Base-by-base conservation (phyloP, 2,888 invertebrate genomes). In the Agrotis puta region DNA sequence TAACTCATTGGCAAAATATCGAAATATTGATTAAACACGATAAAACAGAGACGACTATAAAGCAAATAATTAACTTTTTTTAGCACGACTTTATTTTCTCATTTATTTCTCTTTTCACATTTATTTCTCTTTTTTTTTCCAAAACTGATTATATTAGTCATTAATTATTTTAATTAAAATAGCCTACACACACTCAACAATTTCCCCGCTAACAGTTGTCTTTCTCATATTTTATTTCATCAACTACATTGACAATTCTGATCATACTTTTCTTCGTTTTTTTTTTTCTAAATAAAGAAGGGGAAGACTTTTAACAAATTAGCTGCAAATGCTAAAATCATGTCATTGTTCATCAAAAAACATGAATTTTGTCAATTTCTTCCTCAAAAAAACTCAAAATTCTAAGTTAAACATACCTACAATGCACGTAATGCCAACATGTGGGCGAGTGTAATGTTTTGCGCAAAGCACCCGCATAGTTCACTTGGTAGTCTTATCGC, bases 391-490 rank as follows among this genome's bases (percentile, higher is more conserved):
- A 70, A 54, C 47, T 67, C 6, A 51, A 70, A 70, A 53, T 27
- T 16, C 0, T 33, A 14, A 11, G n/a, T 57, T 33, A 64, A 64
- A 39, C 67, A 2, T 33, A 70, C 45, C 45, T 27, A 58, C n/a
- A 71, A 56, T 68, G 63, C 79, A 78, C 78, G 70, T 77, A 81
- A 48, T 62, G 75, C 47, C 58, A 75, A 66, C 72, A 90, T 92
- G 88, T 90, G 91, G 91, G 90, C 50, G 68, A 74, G 61, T 67
- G 74, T 85, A 72, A 77, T 84, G 82, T 82, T 72, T 73, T 67
- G 81, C 75, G 82, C 81, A 88, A 91, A 94, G 91, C 88, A 92
- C 95, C 95, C 95, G 95, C 95, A 95, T 95, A 54, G 79, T 68
- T 84, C 24, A 50, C 50, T 54, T 20, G 57, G 50, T 18, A 5